phyloP scores from a whole-genome alignment of 2,888 invertebrate genomes.

The Invenusta paracnida region DNA sequence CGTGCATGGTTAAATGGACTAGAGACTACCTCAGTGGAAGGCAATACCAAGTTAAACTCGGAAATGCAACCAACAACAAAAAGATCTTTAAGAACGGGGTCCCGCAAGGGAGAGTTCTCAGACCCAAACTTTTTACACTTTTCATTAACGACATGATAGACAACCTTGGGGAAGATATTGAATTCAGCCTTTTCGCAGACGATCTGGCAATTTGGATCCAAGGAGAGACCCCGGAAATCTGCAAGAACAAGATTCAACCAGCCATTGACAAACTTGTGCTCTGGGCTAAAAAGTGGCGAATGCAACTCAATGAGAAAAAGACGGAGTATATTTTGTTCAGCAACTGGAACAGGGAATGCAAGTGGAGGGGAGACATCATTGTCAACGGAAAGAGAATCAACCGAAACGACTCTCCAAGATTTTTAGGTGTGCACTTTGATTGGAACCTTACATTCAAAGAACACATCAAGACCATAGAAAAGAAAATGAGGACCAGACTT shows the following conservation, averaged over 20 bases:
- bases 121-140: neutral
- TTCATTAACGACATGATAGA: neutral
- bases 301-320: constrained; percentile 15
- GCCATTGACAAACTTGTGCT: constrained; percentile 13
- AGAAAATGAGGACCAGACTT: neutral
- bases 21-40: neutral
- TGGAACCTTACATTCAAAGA: constrained; percentile 24
- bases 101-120: neutral
- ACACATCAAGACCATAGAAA: constrained; percentile 9
- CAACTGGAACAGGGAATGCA: constrained; percentile 8
- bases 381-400: constrained; percentile 30
- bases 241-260: constrained; percentile 8
- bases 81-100: neutral
- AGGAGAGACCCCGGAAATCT: neutral
- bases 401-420: constrained; percentile 4
- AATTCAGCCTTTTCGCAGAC: constrained; percentile 5
- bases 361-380: neutral
- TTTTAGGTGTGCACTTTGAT: neutral
- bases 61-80: neutral
- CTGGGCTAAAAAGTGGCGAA: constrained; percentile 27
- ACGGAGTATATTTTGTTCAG: constrained; percentile 13
- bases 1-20: neutral
- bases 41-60: neutral
- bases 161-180: neutral
- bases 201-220: constrained; percentile 12